Base-by-base conservation (phyloP, 2,888 invertebrate species). In the Chaetogeoica ovagalla region DNA sequence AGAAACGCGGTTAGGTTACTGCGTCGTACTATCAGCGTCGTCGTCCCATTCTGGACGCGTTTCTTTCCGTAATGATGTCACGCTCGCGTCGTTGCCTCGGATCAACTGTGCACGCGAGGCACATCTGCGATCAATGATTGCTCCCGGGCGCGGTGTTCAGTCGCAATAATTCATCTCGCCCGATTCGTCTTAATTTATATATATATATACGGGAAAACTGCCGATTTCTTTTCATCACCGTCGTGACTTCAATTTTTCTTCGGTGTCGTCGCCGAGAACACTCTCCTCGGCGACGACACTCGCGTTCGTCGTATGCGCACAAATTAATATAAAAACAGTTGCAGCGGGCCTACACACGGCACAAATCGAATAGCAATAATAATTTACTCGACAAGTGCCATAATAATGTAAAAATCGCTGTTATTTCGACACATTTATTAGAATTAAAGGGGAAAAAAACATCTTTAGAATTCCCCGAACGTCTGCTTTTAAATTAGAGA, bases 121-220 rank as follows among this genome's bases (percentile, higher is more conserved):
- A 57, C 71, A 39, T 71, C 30, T 17, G 70, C 43, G 71, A 79
- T 71, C 79, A 79, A 71, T 39, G 60, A 69, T 60, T 69, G 68
- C 37, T 19, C 30, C n/a, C n/a, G n/a, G n/a, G n/a, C n/a, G n/a
- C n/a, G n/a, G 9, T 63, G 63, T 55, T 70, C 62, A 60, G 63
- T 43, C 23, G 62, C 48, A 11, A 48, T 21, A 79, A 65, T 63
- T 79, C 70, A 63, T 57, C 52, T 19, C 52, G 21, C 2, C 19
- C 70, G 66, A 79, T 77, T 60, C 52, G 39, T 79, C 79, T 79
- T 71, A 71, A 79, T 71, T 17, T 71, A 43, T n/a, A n/a, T n/a
- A n/a, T n/a, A n/a, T n/a, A n/a, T n/a, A n/a, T 17, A 39, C 52
- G 15, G 43, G 55, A 52, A 48, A 69, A n/a, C n/a, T 13, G n/a